Evolutionary conservation across 1,140 invertebrate species (phyloP).

Genomic region (Apis laboriosa): DNA sequence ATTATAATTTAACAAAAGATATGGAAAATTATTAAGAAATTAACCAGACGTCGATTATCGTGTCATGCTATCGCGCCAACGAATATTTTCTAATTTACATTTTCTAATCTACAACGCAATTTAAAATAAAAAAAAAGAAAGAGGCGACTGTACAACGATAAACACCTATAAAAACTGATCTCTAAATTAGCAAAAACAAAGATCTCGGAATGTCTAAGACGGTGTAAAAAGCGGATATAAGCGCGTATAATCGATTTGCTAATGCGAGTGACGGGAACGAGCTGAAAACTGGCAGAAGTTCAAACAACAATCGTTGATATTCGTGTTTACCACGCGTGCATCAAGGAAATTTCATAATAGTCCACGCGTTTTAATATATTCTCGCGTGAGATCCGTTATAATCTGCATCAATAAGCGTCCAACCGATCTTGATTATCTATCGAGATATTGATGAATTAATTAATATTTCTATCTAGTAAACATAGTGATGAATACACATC

Average conservation of each 20-base stretch:
- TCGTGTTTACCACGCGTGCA: constrained; percentile 53
- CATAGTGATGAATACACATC: not conserved
- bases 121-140: not conserved
- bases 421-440: not conserved
- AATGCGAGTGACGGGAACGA: constrained; percentile 43
- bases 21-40: no score
- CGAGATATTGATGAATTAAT: constrained; percentile 22
- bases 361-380: not conserved
- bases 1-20: no score
- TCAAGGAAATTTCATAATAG: constrained; percentile 55
- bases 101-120: no score
- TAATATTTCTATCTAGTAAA: constrained; percentile 8
- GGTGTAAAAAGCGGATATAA: not conserved
- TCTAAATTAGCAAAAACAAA: not conserved
- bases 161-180: not conserved
- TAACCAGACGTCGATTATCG: no score
- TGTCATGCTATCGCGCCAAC: no score
- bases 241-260: constrained; percentile 48
- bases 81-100: no score
- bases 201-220: not conserved
- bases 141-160: not conserved
- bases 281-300: constrained; percentile 60
- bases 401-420: constrained; percentile 12
- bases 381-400: constrained; percentile 4
- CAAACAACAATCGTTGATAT: constrained; percentile 66